Evolutionary conservation across 2,888 invertebrate species (phyloP).

Genomic region (Agrilus mali): DNA sequence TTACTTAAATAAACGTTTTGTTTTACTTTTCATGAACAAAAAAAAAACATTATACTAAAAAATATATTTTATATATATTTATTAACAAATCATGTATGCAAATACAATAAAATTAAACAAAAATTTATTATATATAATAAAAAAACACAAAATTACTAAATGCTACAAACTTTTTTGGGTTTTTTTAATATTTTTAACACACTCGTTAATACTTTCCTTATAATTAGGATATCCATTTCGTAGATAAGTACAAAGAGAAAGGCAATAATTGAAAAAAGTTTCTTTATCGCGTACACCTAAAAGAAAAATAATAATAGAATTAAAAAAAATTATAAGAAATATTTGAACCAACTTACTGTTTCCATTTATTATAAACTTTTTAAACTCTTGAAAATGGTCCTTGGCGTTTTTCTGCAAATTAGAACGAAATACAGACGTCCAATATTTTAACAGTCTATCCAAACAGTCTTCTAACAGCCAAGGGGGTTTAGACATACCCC

Average conservation of each 20-base stretch:
- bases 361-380: conserved; percentile 14
- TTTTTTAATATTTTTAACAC: conserved; percentile 14
- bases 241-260: conserved; percentile 15
- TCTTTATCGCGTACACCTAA: conserved; percentile 9
- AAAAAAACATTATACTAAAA: too few relatives aligned
- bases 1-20: too few relatives aligned
- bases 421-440: conserved; percentile 45
- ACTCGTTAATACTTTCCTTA: conserved; percentile 7
- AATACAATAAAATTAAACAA: not conserved
- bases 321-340: conserved; percentile 6
- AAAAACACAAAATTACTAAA: conserved; percentile 16
- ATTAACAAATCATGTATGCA: not conserved
- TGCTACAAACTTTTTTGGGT: conserved; percentile 15
- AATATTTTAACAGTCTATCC: conserved; percentile 43
- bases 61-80: not conserved
- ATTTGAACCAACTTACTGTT: conserved; percentile 14
- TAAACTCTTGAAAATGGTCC: conserved; percentile 21
- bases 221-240: conserved; percentile 13
- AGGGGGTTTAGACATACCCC: conserved; percentile 39
- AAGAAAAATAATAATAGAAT: conserved; percentile 6
- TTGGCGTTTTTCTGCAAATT: conserved; percentile 25
- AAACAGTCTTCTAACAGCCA: conserved; percentile 43
- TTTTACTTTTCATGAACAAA: too few relatives aligned
- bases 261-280: conserved; percentile 11
- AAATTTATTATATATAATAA: conserved; percentile 1